Evolutionary conservation across 2,888 invertebrate genomes (phyloP), one percentile per base, ranked within the genome.

Genomic region (Oligia latruncula): DNA sequence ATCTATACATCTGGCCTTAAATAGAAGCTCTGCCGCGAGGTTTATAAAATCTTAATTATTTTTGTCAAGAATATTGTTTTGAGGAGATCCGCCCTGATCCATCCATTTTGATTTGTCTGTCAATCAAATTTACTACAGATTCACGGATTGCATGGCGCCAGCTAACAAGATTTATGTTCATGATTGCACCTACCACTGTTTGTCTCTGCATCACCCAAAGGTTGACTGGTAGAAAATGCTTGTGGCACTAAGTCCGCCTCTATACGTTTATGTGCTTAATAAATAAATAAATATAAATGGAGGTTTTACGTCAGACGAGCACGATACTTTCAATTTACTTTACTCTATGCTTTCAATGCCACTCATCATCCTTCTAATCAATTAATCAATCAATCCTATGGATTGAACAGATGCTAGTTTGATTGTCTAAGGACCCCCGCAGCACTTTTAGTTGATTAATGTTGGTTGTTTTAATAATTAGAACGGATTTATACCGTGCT

Each of bases 391-490:
- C n/a, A n/a, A 40, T 40, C 40, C 40, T 15, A 13, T 5, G 20
- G 11, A 52, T 70, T 55, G 71, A 71, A n/a, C n/a, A 40, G 15
- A 23, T 70, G n/a, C 23, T 46, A 49, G 11, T 49, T 74, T 71
- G 43, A 58, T 46, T 15, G 71, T 72, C 43, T 29, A 29, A 43
- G 17, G 23, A 15, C 4, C 8, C 9, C 17, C 4, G 4, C 4
- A 74, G 23, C 8, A 13, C 1, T 62, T 52, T 75, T 76, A 77
- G 75, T 64, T 52, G 76, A 75, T 52, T 62, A 3, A 8, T 43
- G n/a, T 20, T 62, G 9, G 8, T 15, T 43, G 6, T 43, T 29
- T 3, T 8, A 46, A 35, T 17, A 1, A 29, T 0, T 9, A 9
- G 11, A 8, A 35, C 13, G 0, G n/a, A 2, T 76, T 6, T 35